Base-by-base conservation (phyloP, 2,797 vertebrate genomes). In the Muscicapa comitata region DNA sequence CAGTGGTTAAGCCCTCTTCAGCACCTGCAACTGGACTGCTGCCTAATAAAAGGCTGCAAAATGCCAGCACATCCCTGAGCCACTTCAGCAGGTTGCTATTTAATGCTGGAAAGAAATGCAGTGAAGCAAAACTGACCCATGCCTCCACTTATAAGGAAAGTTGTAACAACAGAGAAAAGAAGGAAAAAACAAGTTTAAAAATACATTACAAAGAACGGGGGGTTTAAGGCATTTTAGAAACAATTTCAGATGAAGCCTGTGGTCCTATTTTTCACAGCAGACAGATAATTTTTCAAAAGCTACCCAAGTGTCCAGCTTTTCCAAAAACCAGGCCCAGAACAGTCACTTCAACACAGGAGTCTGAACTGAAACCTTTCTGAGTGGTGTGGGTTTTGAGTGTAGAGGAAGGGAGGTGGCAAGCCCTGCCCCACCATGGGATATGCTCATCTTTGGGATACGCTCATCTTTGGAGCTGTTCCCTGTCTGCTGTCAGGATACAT, bases 31-130 rank as follows among this genome's bases (percentile, higher is more conserved):
- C 75, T 55, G 71, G 82, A 74, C 37, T 0, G 3, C 47, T 83
- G 51, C 74, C 58, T 94, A 95, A 97, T 95, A 68, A 89, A 92
- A 94, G 88, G 54, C 94, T 94, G 67, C 50, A 73, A 91, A 94
- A 91, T 96, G 80, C 85, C 83, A 90, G 88, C 89, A 86, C 86
- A 92, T 43, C 68, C 47, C 74, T 55, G 81, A 72, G 59, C 91
- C 76, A 80, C 89, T 95, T 91, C 94, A 93, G 74, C 58, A 75
- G 66, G 28, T 63, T 19, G 16, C 53, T 58, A 1, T 55, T 86
- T 74, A 93, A 76, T 24, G 57, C 45, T 70, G 65, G 43, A 68
- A 91, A 93, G 71, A 80, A 62, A 80, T 53, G 19, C 3, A 2
- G 9, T 16, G 61, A 42, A 74, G 54, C 37, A 38, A 80, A 71